Evolutionary conservation across 2,888 invertebrate genomes (phyloP).

Genomic region (Brachyptera putata): DNA sequence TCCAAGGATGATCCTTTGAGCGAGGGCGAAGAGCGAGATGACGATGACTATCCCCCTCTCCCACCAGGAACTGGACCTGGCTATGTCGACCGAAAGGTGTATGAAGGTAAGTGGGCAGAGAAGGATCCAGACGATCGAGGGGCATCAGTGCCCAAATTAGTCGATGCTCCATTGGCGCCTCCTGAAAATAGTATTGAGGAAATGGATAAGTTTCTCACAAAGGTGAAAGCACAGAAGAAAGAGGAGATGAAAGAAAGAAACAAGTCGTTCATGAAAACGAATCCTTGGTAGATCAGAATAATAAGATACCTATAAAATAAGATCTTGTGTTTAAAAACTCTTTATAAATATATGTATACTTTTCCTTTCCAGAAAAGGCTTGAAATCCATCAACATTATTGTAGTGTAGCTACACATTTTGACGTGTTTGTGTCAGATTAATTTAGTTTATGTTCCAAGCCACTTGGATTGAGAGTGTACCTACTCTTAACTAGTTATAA

Average conservation of each 20-base stretch:
- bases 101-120: slow-evolving; percentile 63
- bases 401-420: not conserved
- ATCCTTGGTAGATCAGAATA: not conserved
- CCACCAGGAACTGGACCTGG: slow-evolving; percentile 28
- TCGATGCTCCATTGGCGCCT: slow-evolving; percentile 25
- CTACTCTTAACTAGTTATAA: too few relatives aligned
- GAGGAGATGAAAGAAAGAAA: slow-evolving; percentile 54
- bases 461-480: too few relatives aligned
- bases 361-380: slow-evolving; percentile 21
- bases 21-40: slow-evolving; percentile 56
- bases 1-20: slow-evolving; percentile 53
- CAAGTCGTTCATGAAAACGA: slow-evolving; percentile 47
- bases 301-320: not conserved
- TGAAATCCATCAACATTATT: slow-evolving; percentile 15
- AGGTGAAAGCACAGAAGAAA: slow-evolving; percentile 55
- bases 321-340: not conserved
- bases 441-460: not conserved
- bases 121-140: slow-evolving; percentile 47
- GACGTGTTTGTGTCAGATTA: not conserved
- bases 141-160: slow-evolving; percentile 25
- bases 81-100: slow-evolving; percentile 59
- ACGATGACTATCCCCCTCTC: slow-evolving; percentile 41
- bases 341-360: slow-evolving; percentile 5
- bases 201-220: slow-evolving; percentile 54
- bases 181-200: slow-evolving; percentile 46